Evolutionary conservation across 2,888 invertebrate genomes (phyloP), one percentile per base, ranked within the genome.

Genomic region (Biston stratarius): DNA sequence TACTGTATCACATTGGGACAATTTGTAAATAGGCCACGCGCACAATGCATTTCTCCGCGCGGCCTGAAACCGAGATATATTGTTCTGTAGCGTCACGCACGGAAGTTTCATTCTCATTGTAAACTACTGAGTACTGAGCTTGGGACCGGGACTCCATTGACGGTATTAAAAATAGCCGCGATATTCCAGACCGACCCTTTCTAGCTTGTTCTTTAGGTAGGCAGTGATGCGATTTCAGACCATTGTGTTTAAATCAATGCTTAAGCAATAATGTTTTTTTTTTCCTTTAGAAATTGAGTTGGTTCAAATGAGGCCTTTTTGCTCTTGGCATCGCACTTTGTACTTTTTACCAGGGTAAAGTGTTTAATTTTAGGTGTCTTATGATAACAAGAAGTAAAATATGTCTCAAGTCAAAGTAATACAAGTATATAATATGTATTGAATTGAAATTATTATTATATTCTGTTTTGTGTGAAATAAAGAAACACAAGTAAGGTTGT

Each of bases 31-130:
- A 83, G 87, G 85, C 77, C 87, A 83, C 74, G 77, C 68, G 81
- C 71, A 91, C 90, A 90, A 90, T 87, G 86, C 87, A 84, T 83
- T 85, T 87, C 84, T 86, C 83, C 40, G 63, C 76, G 73, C 71
- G 71, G 67, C 72, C 62, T 82, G 85, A 84, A 86, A 82, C 81
- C 69, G 76, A 75, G 77, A 83, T 84, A 85, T 86, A 87, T 87
- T 89, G 89, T 86, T 82, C 73, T 76, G 69, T 61, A 68, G 75
- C 75, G 74, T 80, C 83, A 81, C 83, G 77, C 73, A 75, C 81
- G 86, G 86, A 86, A 86, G 84, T 83, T 86, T 82, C 77, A 74
- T 76, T 69, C 74, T 74, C 77, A 79, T 84, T 84, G 81, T 83
- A 71, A 64, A 69, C 71, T 61, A 62, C 60, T 60, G 52, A 60